Conservation (phyloP, 2,113 vertebrate genomes). For the Phaetusa simplex region DNA sequence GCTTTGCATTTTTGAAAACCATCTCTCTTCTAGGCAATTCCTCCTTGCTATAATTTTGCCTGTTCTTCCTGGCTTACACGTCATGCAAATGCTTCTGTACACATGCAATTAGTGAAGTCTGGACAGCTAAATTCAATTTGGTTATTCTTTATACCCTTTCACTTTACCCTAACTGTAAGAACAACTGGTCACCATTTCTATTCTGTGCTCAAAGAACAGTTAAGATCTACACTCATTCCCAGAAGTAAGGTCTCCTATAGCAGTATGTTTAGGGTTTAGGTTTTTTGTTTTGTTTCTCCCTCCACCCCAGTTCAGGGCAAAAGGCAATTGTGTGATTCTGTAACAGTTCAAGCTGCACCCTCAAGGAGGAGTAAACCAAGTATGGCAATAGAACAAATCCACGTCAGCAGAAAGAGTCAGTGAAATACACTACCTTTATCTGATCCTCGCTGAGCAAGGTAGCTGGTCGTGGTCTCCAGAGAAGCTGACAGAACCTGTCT, state of each 20-base stretch:
- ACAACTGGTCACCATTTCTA: background rate
- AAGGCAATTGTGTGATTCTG: background rate
- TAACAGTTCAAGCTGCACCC: background rate
- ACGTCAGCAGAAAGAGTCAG: background rate
- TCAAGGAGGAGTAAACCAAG: background rate
- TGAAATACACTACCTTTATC: slow-evolving; percentile 81
- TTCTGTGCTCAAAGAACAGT: background rate
- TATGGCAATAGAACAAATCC: background rate
- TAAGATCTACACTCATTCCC: background rate
- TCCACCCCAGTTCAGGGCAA: background rate
- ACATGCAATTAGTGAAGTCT: background rate
- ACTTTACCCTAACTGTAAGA: background rate
- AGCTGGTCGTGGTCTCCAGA: slow-evolving; percentile 93
- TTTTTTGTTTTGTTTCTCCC: background rate
- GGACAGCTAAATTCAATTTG: background rate
- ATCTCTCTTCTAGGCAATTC: background rate
- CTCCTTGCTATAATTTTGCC: background rate
- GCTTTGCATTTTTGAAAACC: background rate
- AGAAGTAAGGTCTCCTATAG: background rate
- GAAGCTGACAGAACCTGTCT: slow-evolving; percentile 95
- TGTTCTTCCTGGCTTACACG: background rate
- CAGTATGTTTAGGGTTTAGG: background rate
- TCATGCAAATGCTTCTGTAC: background rate
- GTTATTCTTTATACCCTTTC: background rate
- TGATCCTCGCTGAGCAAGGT: slow-evolving; percentile 86